Base-by-base conservation (phyloP, 1,140 invertebrate species). In the Drosophila serrata region DNA sequence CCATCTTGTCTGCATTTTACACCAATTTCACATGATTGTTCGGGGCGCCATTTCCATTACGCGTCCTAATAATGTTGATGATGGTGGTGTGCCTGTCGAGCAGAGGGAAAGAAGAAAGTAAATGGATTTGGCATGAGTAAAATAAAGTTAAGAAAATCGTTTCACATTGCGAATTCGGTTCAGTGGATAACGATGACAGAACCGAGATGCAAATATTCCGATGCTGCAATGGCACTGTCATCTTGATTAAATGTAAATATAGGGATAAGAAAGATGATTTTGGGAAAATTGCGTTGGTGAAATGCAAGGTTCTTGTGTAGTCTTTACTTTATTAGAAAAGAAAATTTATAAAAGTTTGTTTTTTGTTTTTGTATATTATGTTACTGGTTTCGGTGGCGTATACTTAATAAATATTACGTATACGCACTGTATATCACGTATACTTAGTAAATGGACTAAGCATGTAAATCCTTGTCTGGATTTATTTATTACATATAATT, bases 1-100 rank as follows among this genome's bases (percentile, higher is more conserved):
- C 53, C 51, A 49, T 67, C 56, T 77, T 29, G 55, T 48, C 63
- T 39, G 62, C 65, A 64, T 67, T 70, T 60, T 82, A 84, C 64
- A 58, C 73, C 80, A 84, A 81, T 90, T 90, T 88, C 82, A 88
- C 85, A 88, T 80, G 85, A 88, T 88, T 88, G 81, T 81, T 90
- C 76, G 84, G 73, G 48, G 81, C 76, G 55, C 43, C 65, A 63
- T 90, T 90, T 84, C 73, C 77, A 81, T 81, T 84, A 70, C 63
- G 67, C 45, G 45, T 49, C 37, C 37, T 27, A 46, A 55, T 58
- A 37, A 75, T 67, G 73, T 59, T 39, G 45, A 59, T 61, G 42
- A 29, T 27, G 39, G 19, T 49, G 42, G 12, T 29, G 15, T 17
- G 31, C 15, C 55, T 67, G 73, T 60, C 48, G 40, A 15, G 62